A percentile compares a stretch with the other conserved stretches of the same genome.
Evolutionary conservation across 2,113 vertebrate species (phyloP).

Genomic region (Phaetusa simplex): DNA sequence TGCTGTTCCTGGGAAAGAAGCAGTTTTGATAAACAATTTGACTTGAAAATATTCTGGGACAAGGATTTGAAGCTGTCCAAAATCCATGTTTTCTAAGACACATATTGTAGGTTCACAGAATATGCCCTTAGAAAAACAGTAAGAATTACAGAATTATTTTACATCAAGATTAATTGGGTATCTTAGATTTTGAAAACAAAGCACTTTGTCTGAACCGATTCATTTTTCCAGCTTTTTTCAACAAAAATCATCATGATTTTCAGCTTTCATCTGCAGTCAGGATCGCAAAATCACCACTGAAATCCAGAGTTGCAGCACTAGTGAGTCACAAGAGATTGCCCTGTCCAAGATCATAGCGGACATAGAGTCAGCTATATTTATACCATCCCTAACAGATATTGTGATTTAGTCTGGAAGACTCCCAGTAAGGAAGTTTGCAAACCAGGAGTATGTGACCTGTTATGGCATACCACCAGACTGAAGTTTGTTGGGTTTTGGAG

Average conservation of each 20-base stretch:
- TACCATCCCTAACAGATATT: background rate
- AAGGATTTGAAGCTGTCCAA: background rate
- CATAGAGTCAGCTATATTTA: background rate
- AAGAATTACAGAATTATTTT: background rate
- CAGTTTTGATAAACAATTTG: background rate
- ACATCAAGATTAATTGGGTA: background rate
- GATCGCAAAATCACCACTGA: background rate
- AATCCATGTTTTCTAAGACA: background rate
- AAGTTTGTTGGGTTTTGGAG: background rate
- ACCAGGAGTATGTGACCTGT: background rate
- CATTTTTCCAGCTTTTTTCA: background rate
- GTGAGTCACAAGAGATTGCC: background rate
- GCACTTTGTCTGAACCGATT: background rate
- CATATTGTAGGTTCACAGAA: background rate
- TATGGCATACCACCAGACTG: background rate
- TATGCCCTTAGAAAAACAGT: background rate
- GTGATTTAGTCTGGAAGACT: background rate
- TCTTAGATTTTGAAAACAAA: background rate
- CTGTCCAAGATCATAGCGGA: background rate
- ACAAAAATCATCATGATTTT: background rate
- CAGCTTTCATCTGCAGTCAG: background rate
- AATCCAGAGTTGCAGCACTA: background rate
- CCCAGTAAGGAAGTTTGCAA: background rate
- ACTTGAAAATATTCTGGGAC: background rate
- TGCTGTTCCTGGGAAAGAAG: background rate